Base-by-base conservation (phyloP, 1,140 invertebrate species). In the Ladona fulva region DNA sequence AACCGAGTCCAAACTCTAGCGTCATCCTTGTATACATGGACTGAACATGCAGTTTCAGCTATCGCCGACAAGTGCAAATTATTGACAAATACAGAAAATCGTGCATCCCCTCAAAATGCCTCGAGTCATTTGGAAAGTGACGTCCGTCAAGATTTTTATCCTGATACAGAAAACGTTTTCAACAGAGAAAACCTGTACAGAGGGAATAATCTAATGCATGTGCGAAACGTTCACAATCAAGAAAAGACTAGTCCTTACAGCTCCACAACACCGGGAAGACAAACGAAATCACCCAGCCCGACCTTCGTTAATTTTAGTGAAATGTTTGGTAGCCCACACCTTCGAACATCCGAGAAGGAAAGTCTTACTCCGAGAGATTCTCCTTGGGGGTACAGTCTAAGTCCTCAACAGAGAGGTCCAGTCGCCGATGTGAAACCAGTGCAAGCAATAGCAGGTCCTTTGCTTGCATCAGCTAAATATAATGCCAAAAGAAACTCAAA, bases 401-500 rank as follows among this genome's bases (percentile, higher is more conserved):
- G 83, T 78, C 82, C 84, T 0, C 84, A 83, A 77, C 83, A 82
- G 73, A 82, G 81, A 66, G 76, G 81, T 0, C 83, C 81, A 79
- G 79, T 78, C 24, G 77, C 37, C 3, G 82, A 82, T 0, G 74
- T 84, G 0, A 86, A 84, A 78, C 82, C 82, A 10, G 82, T 84
- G 0, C 84, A 85, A 76, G 83, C 84, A 11, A 81, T 83, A 24
- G 83, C 83, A 44, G 84, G 85, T 44, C 85, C 86, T 8, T 81
- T 86, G 42, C 81, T 85, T 37, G 80, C 84, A 44, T 85, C 86
- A 0, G 84, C 83, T 0, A 84, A 84, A 82, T 86, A 84, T 74
- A 86, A 86, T 44, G 85, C 86, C 0, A 85, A 86, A 81, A 82
- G 83, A 0, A 86, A 42, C 77, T 1, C 19, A 42, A 42, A 52